Base-by-base conservation (phyloP, 2,888 invertebrate species). In the Acronicta leporina region DNA sequence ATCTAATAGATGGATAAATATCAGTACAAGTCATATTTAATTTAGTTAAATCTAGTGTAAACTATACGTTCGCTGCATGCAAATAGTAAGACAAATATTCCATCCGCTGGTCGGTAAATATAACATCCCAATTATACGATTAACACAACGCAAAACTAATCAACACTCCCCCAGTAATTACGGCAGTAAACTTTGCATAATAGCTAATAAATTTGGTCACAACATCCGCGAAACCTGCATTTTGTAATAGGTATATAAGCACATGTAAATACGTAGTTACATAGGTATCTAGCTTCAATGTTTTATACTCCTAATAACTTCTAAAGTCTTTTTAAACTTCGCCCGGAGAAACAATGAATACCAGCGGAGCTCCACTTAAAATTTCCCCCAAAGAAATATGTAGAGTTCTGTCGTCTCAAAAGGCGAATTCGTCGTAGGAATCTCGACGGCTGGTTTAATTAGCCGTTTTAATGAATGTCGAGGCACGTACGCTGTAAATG, bases 391-490 rank as follows among this genome's bases (percentile, higher is more conserved):
- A 86, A 86, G 87, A 87, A 87, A 84, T 86, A 85, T 83, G 87
- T 84, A 84, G 82, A 79, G 81, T 81, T 77, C 75, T 75, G 75
- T 73, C 80, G 80, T 85, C 83, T 85, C 79, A 73, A 73, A 77
- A 79, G 79, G 83, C 80, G 84, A 78, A 87, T 87, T 85, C 87
- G 85, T 85, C 84, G 84, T 77, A 75, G 87, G 87, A 88, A 88
- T 88, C 89, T 85, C 86, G 84, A 75, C 85, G 85, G 83, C 83
- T 81, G 87, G 88, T 92, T 90, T 92, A 92, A 92, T 92, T 92
- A 92, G 92, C 86, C 87, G 82, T 82, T 86, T 86, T 92, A 92
- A 92, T 92, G 89, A 92, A 92, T 92, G 91, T 92, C 87, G 85
- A 82, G 89, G 87, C 92, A 92, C 92, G 92, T 92, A 89, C 92